These are phyloP conservation scores for Alces alces DNA, from an alignment of 2,113 vertebrate species.

Conservation along the genomic window DNA sequence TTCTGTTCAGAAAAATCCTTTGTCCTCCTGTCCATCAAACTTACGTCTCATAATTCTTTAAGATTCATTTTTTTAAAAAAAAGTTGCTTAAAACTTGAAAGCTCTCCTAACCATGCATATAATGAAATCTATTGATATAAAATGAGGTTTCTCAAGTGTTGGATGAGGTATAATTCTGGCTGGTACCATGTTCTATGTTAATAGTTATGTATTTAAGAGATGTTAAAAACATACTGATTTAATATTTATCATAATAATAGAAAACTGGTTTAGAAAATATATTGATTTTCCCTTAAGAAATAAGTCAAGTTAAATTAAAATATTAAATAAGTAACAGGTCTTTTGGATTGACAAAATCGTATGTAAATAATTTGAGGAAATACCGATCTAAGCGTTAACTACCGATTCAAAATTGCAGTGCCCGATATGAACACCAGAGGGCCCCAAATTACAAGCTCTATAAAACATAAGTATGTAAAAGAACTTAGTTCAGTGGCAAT, in stretches of 20 bases:
- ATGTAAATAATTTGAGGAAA: not conserved
- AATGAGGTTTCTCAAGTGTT: not conserved
- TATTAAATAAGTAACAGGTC: not conserved
- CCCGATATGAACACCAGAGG: constrained; percentile 68
- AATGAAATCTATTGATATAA: not conserved
- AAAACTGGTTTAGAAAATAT: not conserved
- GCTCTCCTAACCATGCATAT: not conserved
- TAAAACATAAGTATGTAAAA: not conserved
- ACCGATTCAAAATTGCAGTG: constrained; percentile 11
- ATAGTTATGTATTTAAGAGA: not conserved
- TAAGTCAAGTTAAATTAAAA: constrained; percentile 10
- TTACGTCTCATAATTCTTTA: not conserved
- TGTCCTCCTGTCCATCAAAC: not conserved
- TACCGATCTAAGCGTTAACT: not conserved
- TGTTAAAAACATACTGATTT: not conserved
- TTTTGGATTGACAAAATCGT: not conserved
- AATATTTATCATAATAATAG: constrained; percentile 37
- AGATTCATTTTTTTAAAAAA: not conserved
- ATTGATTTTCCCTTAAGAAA: not conserved
- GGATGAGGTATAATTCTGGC: not conserved
- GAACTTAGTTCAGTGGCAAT: not conserved
- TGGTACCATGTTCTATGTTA: not conserved
- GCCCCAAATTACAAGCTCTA: constrained; percentile 52
- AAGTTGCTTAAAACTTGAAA: not conserved
- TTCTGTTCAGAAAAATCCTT: not conserved